Conservation (phyloP, 2,888 invertebrate genomes). For the Blomia tropicalis region DNA sequence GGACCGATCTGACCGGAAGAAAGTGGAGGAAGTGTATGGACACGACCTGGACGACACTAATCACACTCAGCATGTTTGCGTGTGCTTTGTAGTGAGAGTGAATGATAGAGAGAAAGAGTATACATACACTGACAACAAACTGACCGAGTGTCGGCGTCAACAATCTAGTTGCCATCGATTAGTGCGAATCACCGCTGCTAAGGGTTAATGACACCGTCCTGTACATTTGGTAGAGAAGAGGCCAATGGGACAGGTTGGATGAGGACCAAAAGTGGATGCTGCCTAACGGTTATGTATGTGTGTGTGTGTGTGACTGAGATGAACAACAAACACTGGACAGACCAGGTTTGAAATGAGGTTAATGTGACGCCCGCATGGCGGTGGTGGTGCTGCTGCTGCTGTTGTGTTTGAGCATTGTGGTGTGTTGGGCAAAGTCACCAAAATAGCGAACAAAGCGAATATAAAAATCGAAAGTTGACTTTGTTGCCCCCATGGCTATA, state of each 20-base stretch:
- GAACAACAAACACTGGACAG: too few relatives aligned
- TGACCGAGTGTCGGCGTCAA: not conserved
- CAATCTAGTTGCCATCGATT: conserved; percentile 2
- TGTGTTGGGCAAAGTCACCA: too few relatives aligned
- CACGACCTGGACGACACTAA: too few relatives aligned
- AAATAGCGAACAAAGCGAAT: conserved; percentile 2
- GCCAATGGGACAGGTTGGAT: conserved; percentile 2
- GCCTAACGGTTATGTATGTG: too few relatives aligned
- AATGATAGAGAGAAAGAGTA: not conserved
- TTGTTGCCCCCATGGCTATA: too few relatives aligned
- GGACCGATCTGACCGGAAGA: not conserved
- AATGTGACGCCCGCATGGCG: conserved; percentile 12
- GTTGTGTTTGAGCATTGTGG: too few relatives aligned
- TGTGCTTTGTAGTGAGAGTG: not conserved
- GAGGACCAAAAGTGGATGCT: too few relatives aligned
- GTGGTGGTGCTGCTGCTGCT: not conserved
- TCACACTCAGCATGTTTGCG: too few relatives aligned
- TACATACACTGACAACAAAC: not conserved
- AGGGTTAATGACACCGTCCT: not conserved
- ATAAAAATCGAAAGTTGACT: not conserved
- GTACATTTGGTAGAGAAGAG: too few relatives aligned
- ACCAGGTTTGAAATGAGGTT: conserved; percentile 2
- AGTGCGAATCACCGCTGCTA: not conserved
- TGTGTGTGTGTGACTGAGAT: too few relatives aligned
- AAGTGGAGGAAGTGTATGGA: conserved; percentile 3